Conservation (phyloP, 2,113 vertebrate species). For the Trinectes maculatus region DNA sequence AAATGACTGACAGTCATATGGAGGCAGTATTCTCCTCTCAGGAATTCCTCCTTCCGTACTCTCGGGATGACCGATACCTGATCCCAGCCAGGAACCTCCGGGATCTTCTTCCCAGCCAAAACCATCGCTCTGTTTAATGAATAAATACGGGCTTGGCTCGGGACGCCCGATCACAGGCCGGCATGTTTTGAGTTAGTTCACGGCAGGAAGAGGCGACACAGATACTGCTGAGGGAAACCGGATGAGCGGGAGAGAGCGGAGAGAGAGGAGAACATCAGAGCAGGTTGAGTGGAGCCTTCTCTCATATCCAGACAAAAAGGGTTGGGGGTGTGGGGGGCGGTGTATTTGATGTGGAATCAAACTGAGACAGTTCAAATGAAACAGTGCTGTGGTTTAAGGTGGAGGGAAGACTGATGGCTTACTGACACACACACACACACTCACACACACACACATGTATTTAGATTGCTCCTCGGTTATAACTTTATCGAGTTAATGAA, state of each 20-base stretch:
- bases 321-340: no score
- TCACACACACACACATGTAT: no score
- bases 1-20: conserved; percentile 58
- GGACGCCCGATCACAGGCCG: conserved; percentile 67
- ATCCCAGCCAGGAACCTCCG: conserved; percentile 50
- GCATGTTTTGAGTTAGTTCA: conserved; percentile 78
- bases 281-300: no score
- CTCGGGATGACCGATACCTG: conserved; percentile 50
- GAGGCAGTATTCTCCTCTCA: conserved; percentile 66
- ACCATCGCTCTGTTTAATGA: conserved; percentile 59
- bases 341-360: conserved; percentile 36
- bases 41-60: conserved; percentile 47
- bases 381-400: not conserved
- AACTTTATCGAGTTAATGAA: no score
- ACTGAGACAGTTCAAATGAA: conserved; percentile 29
- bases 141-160: conserved; percentile 56
- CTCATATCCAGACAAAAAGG: conserved; percentile 14
- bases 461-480: no score
- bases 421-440: no score
- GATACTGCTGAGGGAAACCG: conserved; percentile 59
- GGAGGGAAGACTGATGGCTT: conserved; percentile 16
- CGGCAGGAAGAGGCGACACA: conserved; percentile 63
- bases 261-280: conserved; percentile 33
- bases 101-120: conserved; percentile 51
- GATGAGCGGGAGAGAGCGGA: conserved; percentile 60